Percentiles rank a stretch among this genome's conserved stretches.
Conservation (phyloP, 2,113 vertebrate genomes). For the Tragelaphus strepsiceros region DNA sequence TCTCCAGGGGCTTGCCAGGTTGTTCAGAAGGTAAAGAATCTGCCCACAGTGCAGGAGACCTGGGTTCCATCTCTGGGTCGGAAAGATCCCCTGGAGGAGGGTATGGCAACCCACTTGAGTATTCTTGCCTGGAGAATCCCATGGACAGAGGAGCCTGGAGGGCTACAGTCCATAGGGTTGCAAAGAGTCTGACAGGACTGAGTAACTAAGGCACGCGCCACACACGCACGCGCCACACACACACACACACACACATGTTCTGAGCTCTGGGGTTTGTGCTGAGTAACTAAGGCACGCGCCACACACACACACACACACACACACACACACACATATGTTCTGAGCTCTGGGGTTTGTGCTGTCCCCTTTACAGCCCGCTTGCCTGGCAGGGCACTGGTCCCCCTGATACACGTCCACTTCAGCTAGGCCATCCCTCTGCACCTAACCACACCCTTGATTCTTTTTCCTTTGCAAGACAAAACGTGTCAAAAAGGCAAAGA, state of each 20-base stretch:
- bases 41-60: background rate
- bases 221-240: no score
- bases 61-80: background rate
- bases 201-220: background rate
- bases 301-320: background rate
- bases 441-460: background rate
- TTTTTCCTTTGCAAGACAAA: background rate
- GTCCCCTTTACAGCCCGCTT: accelerated
- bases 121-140: background rate
- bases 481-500: background rate
- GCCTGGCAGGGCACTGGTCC: accelerated
- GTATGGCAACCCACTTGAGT: background rate
- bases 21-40: background rate
- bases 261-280: no score
- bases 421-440: background rate
- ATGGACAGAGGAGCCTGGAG: background rate
- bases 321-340: background rate
- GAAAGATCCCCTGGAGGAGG: background rate
- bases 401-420: background rate
- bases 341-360: accelerated
- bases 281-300: no score
- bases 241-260: no score
- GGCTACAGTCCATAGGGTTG: background rate
- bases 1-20: background rate
- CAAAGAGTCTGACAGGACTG: background rate